Percentiles rank a stretch among this genome's conserved stretches.
Evolutionary conservation across 2,113 vertebrate genomes (phyloP).

Genomic region (Pollachius pollachius): DNA sequence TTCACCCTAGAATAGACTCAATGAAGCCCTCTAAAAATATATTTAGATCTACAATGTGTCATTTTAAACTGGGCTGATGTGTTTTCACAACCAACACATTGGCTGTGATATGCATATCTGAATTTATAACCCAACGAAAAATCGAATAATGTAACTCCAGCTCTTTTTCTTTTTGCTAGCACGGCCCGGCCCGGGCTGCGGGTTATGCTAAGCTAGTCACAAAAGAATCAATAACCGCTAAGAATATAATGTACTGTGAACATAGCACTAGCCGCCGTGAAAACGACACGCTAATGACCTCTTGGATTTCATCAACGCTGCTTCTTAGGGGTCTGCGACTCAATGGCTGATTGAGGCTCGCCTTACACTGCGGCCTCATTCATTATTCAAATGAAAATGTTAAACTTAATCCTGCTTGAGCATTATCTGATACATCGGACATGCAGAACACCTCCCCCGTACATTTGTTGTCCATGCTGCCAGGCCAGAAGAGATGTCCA

Average conservation of each 20-base stretch:
- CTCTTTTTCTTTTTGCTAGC: neutral
- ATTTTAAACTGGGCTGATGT: too few species aligned
- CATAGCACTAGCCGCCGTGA: slow-evolving; percentile 9
- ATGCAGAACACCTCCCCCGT: neutral
- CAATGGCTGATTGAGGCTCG: slow-evolving; percentile 20
- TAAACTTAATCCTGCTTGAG: slow-evolving; percentile 4
- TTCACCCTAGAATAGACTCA: too few species aligned
- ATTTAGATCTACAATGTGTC: too few species aligned
- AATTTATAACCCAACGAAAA: neutral
- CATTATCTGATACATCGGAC: slow-evolving; percentile 12
- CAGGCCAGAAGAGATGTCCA: neutral
- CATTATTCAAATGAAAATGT: slow-evolving; percentile 23
- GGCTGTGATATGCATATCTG: too few species aligned
- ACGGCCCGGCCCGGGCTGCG: neutral
- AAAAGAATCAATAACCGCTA: slow-evolving; percentile 21
- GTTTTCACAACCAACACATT: too few species aligned
- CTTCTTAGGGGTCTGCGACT: slow-evolving; percentile 6
- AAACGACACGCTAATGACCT: slow-evolving; percentile 31
- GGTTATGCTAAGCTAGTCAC: slow-evolving; percentile 3
- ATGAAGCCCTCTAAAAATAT: too few species aligned
- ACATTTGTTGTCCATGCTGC: neutral
- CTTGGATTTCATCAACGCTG: slow-evolving; percentile 24
- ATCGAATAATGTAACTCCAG: neutral
- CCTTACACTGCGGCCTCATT: slow-evolving; percentile 8
- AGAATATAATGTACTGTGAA: slow-evolving; percentile 21